phyloP scores from a whole-genome alignment of 2,888 invertebrate genomes.

The Acronicta alni region DNA sequence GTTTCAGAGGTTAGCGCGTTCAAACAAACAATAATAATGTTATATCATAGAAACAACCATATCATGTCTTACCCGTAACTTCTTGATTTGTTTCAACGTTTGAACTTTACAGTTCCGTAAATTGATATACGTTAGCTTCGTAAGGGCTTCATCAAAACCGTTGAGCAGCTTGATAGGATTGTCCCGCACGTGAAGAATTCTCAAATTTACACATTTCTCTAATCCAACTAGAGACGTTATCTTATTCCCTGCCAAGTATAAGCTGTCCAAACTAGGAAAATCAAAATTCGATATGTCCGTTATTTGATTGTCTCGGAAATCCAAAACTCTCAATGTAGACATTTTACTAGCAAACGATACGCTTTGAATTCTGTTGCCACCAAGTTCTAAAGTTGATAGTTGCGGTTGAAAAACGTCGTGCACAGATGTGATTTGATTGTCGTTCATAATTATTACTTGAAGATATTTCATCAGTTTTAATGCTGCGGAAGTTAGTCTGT shows the following conservation, averaged over 20 bases:
- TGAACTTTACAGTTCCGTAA: constrained; percentile 87
- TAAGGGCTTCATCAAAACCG: constrained; percentile 82
- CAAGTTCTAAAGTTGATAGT: constrained; percentile 88
- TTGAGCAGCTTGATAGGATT: constrained; percentile 90
- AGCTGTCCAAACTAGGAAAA: constrained; percentile 90
- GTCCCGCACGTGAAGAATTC: constrained; percentile 92
- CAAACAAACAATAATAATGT: no score
- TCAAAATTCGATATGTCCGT: constrained; percentile 80
- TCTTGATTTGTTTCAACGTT: constrained; percentile 87
- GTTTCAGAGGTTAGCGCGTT: no score
- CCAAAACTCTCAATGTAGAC: constrained; percentile 85
- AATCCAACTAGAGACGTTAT: constrained; percentile 90
- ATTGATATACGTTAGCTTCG: constrained; percentile 88
- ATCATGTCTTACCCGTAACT: constrained; percentile 79
- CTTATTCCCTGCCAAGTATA: constrained; percentile 94
- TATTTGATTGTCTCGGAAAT: constrained; percentile 87
- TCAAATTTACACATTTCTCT: constrained; percentile 89
- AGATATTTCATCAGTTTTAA: constrained; percentile 87
- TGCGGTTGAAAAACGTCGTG: constrained; percentile 87
- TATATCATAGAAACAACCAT: no score
- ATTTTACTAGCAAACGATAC: constrained; percentile 71
- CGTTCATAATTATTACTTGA: constrained; percentile 89
- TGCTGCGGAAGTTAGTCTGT: constrained; percentile 82
- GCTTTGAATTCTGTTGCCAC: constrained; percentile 79
- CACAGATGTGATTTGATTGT: constrained; percentile 86